A percentile compares a stretch with the other conserved stretches of the same genome.
Conservation (phyloP, 2,113 vertebrate species). For the Lampris incognitus region DNA sequence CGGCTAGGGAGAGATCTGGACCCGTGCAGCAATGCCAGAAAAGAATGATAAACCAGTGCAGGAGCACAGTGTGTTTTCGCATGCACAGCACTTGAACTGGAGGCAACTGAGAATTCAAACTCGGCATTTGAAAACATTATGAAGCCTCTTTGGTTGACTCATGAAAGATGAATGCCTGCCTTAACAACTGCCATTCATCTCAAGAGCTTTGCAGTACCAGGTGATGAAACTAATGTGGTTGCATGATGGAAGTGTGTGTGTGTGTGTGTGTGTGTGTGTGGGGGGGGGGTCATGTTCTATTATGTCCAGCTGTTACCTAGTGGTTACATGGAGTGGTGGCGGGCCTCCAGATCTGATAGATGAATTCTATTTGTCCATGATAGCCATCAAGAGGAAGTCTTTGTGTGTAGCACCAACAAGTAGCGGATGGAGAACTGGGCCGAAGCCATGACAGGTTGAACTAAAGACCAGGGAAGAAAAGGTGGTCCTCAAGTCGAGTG, state of each 20-base stretch:
- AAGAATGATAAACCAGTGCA: not conserved
- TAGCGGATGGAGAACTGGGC: conserved; percentile 30
- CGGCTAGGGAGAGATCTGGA: too few relatives aligned
- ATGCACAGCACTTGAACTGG: not conserved
- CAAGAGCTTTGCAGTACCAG: conserved; percentile 13
- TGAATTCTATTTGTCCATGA: conserved; percentile 45
- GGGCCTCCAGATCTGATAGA: conserved; percentile 44
- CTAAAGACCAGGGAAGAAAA: not conserved
- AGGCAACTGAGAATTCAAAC: not conserved
- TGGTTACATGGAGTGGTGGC: conserved; percentile 7
- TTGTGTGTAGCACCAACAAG: conserved; percentile 52
- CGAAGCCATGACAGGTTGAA: conserved; percentile 15
- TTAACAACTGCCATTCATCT: conserved; percentile 27
- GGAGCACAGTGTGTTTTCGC: too few relatives aligned
- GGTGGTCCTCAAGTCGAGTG: not conserved
- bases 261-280: too few relatives aligned
- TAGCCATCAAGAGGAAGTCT: conserved; percentile 62
- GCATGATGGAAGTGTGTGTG: conserved; percentile 6
- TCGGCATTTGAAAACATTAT: not conserved
- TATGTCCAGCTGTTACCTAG: conserved; percentile 48
- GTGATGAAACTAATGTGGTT: conserved; percentile 22
- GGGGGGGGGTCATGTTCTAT: conserved; percentile 20
- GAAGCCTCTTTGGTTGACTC: not conserved
- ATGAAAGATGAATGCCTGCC: not conserved
- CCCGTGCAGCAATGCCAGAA: not conserved